phyloP scores from a whole-genome alignment of 2,113 vertebrate genomes.

The Phrynocephalus versicolor region DNA sequence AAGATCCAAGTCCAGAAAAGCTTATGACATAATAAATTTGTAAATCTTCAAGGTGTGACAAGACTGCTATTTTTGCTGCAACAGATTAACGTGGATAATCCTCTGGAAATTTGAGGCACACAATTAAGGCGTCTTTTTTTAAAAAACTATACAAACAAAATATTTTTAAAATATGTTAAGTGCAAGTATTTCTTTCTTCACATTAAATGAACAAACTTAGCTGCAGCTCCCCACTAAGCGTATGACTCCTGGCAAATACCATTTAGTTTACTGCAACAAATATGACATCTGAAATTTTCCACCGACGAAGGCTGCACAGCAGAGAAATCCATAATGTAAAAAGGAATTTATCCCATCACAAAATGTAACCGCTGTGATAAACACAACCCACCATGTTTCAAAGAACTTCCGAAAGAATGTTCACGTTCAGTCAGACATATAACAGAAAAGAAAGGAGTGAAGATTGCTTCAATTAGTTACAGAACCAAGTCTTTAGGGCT shows the following conservation, averaged over 20 bases:
- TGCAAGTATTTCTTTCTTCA: neutral
- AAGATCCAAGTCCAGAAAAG: neutral
- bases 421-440: fast-evolving
- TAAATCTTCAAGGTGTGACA: neutral
- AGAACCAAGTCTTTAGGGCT: neutral
- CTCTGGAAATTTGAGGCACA: neutral
- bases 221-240: neutral
- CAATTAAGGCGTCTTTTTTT: neutral
- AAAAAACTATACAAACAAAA: neutral
- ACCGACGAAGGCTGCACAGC: fast-evolving
- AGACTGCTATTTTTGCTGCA: neutral
- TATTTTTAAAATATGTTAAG: neutral
- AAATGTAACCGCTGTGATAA: fast-evolving
- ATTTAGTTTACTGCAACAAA: fast-evolving
- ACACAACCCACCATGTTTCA: fast-evolving
- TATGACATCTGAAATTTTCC: fast-evolving
- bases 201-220: neutral
- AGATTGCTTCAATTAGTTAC: neutral
- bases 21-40: neutral
- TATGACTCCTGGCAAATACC: fast-evolving
- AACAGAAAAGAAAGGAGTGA: fast-evolving
- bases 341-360: fast-evolving
- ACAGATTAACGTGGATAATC: neutral
- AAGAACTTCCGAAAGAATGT: fast-evolving
- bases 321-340: fast-evolving